A percentile compares a stretch with the other conserved stretches of the same genome.
Evolutionary conservation across 2,888 invertebrate species (phyloP).

Genomic region (Sisyra nigra): DNA sequence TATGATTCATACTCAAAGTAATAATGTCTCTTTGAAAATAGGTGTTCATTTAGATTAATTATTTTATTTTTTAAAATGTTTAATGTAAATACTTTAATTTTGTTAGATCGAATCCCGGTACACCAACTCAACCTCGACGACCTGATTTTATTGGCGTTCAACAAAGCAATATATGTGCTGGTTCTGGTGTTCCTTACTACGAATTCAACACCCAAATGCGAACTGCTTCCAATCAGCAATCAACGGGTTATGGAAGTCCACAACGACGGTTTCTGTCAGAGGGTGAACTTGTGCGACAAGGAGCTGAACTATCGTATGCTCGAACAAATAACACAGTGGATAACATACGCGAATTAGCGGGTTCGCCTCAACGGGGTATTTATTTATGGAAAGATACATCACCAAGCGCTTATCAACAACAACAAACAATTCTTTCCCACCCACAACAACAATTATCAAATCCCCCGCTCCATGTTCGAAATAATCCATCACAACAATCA

Average conservation of each 20-base stretch:
- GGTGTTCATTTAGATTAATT: too few species aligned
- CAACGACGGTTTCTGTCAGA: constrained; percentile 67
- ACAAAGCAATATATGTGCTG: constrained; percentile 12
- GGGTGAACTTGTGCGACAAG: constrained; percentile 61
- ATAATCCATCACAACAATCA: constrained; percentile 18
- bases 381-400: constrained; percentile 70
- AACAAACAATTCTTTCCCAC: constrained; percentile 1
- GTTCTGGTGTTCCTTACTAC: constrained; percentile 21
- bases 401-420: constrained; percentile 38
- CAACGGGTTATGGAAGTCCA: constrained; percentile 34
- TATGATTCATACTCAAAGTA: too few species aligned
- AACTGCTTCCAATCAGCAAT: constrained; percentile 19
- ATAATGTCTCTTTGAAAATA: too few species aligned
- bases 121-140: constrained; percentile 76
- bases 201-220: constrained; percentile 21
- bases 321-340: constrained; percentile 64
- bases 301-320: constrained; percentile 43
- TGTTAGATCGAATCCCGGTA: constrained; percentile 79
- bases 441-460: constrained; percentile 15
- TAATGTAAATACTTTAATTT: not conserved
- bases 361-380: constrained; percentile 68
- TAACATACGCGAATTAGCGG: constrained; percentile 76
- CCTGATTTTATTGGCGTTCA: constrained; percentile 69
- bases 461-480: constrained; percentile 14
- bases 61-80: not conserved